Conservation (phyloP, 2,888 invertebrate genomes). For the Andrena bicolor region DNA sequence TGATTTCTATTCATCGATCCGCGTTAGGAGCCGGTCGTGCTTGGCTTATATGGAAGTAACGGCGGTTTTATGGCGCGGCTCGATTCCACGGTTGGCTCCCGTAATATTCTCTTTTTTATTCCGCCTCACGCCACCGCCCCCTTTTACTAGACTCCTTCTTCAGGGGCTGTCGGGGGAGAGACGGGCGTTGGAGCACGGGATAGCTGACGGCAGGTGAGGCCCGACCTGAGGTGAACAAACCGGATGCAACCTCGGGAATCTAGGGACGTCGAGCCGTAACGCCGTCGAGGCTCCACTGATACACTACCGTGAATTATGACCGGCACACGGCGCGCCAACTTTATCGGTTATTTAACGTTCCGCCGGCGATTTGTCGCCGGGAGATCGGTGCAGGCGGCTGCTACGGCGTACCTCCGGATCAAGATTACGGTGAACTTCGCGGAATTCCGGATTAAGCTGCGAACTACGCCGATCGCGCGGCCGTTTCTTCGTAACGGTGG, state of each 20-base stretch:
- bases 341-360: conserved; percentile 77
- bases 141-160: conserved; percentile 24
- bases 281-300: conserved; percentile 28
- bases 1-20: conserved; percentile 77
- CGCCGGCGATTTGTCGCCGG: conserved; percentile 60
- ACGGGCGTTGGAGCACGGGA: no score
- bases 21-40: conserved; percentile 64
- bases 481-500: neutral
- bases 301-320: conserved; percentile 69
- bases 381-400: conserved; percentile 30
- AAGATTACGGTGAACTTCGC: conserved; percentile 53
- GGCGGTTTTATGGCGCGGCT: conserved; percentile 66
- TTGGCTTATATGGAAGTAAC: conserved; percentile 68
- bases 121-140: neutral
- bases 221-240: conserved; percentile 16
- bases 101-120: conserved; percentile 65
- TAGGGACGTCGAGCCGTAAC: conserved; percentile 10
- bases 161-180: conserved; percentile 9
- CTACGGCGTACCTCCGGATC: conserved; percentile 19
- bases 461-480: neutral
- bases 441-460: conserved; percentile 47
- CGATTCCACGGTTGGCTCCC: conserved; percentile 57
- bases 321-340: conserved; percentile 70
- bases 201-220: conserved; percentile 16
- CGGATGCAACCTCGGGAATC: conserved; percentile 32